Percentiles rank a stretch among this genome's conserved stretches.
phyloP scores from a whole-genome alignment of 2,113 vertebrate species.

The Ginglymostoma cirratum region DNA sequence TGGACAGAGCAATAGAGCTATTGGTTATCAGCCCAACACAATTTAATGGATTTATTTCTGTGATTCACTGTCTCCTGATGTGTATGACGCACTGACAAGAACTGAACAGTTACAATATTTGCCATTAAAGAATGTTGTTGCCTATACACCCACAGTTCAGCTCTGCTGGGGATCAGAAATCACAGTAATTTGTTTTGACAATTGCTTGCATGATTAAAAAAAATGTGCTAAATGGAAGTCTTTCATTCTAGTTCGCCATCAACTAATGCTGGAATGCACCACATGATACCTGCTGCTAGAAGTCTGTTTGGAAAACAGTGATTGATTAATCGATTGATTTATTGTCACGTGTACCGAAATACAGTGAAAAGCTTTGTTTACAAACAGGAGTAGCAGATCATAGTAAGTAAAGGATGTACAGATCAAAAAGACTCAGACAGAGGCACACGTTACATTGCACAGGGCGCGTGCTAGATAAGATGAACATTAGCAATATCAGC shows the following conservation, averaged over 20 bases:
- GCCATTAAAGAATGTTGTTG: neutral
- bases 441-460: too few species aligned
- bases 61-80: neutral
- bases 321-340: too few species aligned
- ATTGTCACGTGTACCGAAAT: too few species aligned
- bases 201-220: neutral
- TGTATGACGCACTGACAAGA: neutral
- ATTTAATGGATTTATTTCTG: slow-evolving; percentile 11
- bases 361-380: too few species aligned
- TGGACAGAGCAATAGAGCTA: neutral
- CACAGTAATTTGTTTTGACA: neutral
- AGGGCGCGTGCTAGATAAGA: too few species aligned
- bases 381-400: too few species aligned
- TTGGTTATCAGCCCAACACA: neutral
- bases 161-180: neutral
- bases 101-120: neutral
- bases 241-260: neutral
- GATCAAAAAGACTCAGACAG: too few species aligned
- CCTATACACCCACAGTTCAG: neutral
- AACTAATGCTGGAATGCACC: neutral
- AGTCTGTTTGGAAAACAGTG: neutral
- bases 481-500: too few species aligned
- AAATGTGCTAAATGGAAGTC: neutral
- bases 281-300: neutral
- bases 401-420: too few species aligned